phyloP scores from a whole-genome alignment of 2,888 invertebrate genomes.

The Sisyra terminalis region DNA sequence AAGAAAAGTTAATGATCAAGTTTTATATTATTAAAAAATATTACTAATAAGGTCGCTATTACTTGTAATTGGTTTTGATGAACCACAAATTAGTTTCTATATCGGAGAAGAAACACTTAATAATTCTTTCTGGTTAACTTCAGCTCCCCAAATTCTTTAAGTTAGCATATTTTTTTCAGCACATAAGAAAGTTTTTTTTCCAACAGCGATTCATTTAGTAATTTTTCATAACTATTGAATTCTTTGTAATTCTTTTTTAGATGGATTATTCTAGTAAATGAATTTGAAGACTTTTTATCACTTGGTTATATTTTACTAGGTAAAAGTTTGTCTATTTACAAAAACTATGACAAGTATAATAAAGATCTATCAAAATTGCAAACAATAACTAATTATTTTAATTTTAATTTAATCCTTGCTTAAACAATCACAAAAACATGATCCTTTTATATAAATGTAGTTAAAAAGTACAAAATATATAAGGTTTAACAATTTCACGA shows the following conservation, averaged over 20 bases:
- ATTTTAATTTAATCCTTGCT: no score
- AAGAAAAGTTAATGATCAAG: no score
- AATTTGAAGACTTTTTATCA: constrained; percentile 52
- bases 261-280: constrained; percentile 40
- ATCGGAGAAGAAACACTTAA: no score
- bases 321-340: constrained; percentile 59
- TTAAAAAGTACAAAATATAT: constrained; percentile 73
- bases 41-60: no score
- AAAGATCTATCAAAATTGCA: constrained; percentile 46
- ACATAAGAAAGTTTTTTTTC: background rate
- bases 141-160: background rate
- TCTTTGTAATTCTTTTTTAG: background rate
- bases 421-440: constrained; percentile 31
- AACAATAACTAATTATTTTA: no score
- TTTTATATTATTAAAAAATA: no score
- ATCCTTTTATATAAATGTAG: constrained; percentile 62
- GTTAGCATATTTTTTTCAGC: background rate
- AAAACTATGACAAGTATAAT: constrained; percentile 69
- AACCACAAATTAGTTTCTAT: no score
- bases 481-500: constrained; percentile 77
- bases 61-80: no score
- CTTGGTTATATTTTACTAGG: constrained; percentile 61
- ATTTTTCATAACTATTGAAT: background rate
- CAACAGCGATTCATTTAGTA: background rate
- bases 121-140: background rate